Evolutionary conservation across 1,140 invertebrate genomes (phyloP).

Genomic region (Aphelenchoides besseyi): DNA sequence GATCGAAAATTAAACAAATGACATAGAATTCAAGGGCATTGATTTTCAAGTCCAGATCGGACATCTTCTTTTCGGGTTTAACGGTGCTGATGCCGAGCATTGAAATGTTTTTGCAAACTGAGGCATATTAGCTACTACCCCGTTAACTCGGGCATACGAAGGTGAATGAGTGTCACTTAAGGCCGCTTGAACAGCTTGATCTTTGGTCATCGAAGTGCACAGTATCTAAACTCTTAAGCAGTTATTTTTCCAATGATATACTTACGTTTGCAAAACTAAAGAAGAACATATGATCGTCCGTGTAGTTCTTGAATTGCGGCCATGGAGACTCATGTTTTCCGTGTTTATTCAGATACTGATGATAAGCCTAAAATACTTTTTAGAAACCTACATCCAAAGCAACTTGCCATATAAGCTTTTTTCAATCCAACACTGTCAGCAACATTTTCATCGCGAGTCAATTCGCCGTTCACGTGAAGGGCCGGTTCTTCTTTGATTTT

Average conservation of each 20-base stretch:
- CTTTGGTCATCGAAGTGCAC: constrained; percentile 39
- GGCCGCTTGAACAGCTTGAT: constrained; percentile 36
- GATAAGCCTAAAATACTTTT: constrained; percentile 51
- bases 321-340: constrained; percentile 53
- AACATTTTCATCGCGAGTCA: constrained; percentile 67
- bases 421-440: constrained; percentile 67
- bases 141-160: constrained; percentile 46
- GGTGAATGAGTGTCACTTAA: constrained; percentile 47
- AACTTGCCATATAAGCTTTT: constrained; percentile 63
- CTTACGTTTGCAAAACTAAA: constrained; percentile 44
- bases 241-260: neutral
- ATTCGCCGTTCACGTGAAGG: constrained; percentile 63
- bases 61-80: constrained; percentile 43
- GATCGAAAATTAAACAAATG: too few species aligned
- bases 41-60: too few species aligned
- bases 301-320: constrained; percentile 55
- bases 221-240: constrained; percentile 31
- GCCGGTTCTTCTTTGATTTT: constrained; percentile 67
- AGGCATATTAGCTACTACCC: constrained; percentile 49
- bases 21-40: too few species aligned
- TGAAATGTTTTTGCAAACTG: constrained; percentile 54
- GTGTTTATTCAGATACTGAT: constrained; percentile 51
- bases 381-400: neutral
- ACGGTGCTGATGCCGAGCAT: constrained; percentile 30
- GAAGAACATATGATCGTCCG: constrained; percentile 63